Base-by-base conservation (phyloP, 2,888 invertebrate species). In the Lithosia quadra region DNA sequence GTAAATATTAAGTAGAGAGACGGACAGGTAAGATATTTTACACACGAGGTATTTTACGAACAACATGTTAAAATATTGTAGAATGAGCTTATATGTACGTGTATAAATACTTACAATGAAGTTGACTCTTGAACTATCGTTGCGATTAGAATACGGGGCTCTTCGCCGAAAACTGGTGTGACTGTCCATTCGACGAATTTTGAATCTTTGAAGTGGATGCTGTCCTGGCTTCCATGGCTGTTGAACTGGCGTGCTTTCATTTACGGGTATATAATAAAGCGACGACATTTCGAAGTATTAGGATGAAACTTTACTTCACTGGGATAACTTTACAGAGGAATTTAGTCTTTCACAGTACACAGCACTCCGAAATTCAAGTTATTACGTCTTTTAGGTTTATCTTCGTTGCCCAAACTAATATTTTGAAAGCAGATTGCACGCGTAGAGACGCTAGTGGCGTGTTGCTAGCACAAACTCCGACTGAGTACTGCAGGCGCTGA, bases 181-280 rank as follows among this genome's bases (percentile, higher is more conserved):
- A 67, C 81, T 87, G 22, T 84, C 81, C 71, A 83, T 82, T 24
- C 83, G 81, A 24, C 82, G 81, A 55, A 84, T 87, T 33, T 86
- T 80, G 63, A 72, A 82, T 66, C 80, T 82, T 71, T 83, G 86
- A 58, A 85, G 86, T 61, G 83, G 86, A 72, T 83, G 85, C 70
- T 80, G 85, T 18, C 84, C 83, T 68, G 88, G 87, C 65, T 89
- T 86, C 88, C 90, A 90, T 71, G 82, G 86, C 57, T 84, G 83
- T 22, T 86, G 88, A 10, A 90, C 83, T 34, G 94, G 94, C 3
- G 94, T 94, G 74, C 94, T 95, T 80, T 94, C 94, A 73, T 90
- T 92, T 28, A 95, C 73, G 1, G 94, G 94, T 74, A 95, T 94
- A 73, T 94, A 94, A 75, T 91, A 82, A 65, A 93, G 94, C 2